Percentiles rank a stretch among this genome's conserved stretches.
These are phyloP conservation scores for Pseudorhiza aurosa DNA, from an alignment of 30 jellyfish, hydroid and myxozoan genomes.

Conservation along the genomic window DNA sequence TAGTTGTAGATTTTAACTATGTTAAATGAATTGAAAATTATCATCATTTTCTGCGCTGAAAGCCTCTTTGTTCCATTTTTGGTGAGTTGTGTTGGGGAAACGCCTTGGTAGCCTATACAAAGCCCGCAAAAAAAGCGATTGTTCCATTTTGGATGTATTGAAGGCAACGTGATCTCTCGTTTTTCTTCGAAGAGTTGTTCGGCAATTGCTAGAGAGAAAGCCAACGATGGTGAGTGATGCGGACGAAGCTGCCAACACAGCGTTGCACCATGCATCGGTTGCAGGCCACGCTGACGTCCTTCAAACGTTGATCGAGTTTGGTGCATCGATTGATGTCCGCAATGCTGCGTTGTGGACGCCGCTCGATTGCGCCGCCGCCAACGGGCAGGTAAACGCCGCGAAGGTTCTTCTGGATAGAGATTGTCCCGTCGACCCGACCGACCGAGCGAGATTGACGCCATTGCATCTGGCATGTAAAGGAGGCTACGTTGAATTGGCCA, in stretches of 20 bases:
- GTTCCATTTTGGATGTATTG: too few relatives aligned
- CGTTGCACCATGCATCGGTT: constrained; percentile 78
- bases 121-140: too few relatives aligned
- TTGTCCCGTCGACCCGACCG: constrained; percentile 53
- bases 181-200: constrained; percentile 49
- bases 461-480: constrained; percentile 81
- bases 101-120: too few relatives aligned
- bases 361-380: constrained; percentile 86
- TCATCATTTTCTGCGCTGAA: too few relatives aligned
- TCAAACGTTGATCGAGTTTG: constrained; percentile 56
- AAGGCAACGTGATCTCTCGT: too few relatives aligned
- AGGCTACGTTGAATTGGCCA: constrained; percentile 52
- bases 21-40: too few relatives aligned
- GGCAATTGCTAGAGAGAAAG: constrained; percentile 41
- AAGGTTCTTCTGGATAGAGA: constrained; percentile 56
- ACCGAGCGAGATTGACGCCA: constrained; percentile 58
- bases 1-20: too few relatives aligned
- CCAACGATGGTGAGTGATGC: constrained; percentile 72
- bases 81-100: too few relatives aligned
- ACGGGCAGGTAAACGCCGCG: constrained; percentile 60
- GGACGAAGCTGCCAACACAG: constrained; percentile 82
- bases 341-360: constrained; percentile 83
- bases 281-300: constrained; percentile 70
- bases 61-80: too few relatives aligned
- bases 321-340: constrained; percentile 75